These are phyloP conservation scores for Ispidina picta DNA, from an alignment of 2,797 vertebrate genomes.

Conservation along the genomic window DNA sequence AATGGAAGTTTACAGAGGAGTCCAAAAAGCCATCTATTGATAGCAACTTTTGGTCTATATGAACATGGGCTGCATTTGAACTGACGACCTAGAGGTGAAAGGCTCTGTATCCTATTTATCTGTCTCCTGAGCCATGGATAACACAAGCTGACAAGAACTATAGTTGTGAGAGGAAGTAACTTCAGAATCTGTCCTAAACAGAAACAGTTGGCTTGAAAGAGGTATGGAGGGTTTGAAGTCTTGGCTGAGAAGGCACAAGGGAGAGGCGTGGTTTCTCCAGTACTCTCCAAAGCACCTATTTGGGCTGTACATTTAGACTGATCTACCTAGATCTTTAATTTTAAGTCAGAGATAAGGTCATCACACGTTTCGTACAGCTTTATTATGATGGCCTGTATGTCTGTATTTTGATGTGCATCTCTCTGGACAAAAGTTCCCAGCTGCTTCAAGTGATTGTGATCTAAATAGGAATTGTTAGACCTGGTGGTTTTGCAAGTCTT, in stretches of 20 bases:
- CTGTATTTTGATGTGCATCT: background rate
- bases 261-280: background rate
- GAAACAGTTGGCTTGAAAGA: background rate
- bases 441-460: background rate
- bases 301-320: background rate
- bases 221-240: conserved; percentile 2
- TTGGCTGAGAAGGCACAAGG: background rate
- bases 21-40: background rate
- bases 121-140: conserved; percentile 59
- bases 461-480: background rate
- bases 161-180: conserved; percentile 42
- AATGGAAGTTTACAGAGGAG: background rate
- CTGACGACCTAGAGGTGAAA: conserved; percentile 57
- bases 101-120: conserved; percentile 51
- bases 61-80: background rate
- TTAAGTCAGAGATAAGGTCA: background rate
- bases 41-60: background rate
- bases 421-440: background rate
- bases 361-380: background rate
- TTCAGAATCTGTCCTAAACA: background rate
- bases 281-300: background rate
- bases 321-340: background rate
- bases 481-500: background rate
- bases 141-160: conserved; percentile 58
- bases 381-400: background rate